A percentile compares a stretch with the other conserved stretches of the same genome.
Evolutionary conservation across 2,113 vertebrate genomes (phyloP).

Genomic region (Cochlearius cochlearius): DNA sequence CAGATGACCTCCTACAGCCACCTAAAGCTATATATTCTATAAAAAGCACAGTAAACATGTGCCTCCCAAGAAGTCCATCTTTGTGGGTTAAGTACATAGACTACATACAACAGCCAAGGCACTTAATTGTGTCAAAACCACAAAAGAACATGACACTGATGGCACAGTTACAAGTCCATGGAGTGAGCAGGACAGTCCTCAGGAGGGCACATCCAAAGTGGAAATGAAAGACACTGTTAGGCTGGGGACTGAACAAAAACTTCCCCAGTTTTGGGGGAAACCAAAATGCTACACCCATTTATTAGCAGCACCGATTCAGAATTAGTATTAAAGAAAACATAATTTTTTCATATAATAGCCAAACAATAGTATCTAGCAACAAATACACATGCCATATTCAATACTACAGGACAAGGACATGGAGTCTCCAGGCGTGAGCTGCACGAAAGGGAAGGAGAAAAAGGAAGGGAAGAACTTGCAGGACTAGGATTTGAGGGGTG

Average conservation of each 20-base stretch:
- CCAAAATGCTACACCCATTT: background rate
- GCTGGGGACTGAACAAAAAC: background rate
- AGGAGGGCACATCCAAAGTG: background rate
- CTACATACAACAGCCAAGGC: background rate
- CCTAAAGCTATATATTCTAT: background rate
- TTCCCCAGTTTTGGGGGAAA: too few relatives aligned
- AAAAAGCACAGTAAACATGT: background rate
- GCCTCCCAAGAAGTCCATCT: background rate
- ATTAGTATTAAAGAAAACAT: background rate
- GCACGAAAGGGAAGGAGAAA: background rate
- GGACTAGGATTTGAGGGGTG: accelerated
- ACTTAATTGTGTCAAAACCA: background rate
- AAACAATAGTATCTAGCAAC: background rate
- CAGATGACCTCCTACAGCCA: background rate
- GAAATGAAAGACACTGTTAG: background rate
- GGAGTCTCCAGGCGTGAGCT: background rate
- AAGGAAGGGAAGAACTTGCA: background rate
- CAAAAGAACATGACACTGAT: background rate
- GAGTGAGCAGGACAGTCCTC: background rate
- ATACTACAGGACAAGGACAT: background rate
- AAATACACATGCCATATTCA: background rate
- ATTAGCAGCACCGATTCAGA: background rate
- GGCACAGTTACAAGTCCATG: background rate
- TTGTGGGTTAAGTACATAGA: background rate
- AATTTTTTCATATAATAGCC: background rate